Conservation (phyloP, 2,888 invertebrate species). For the Dicyrtomina minuta region DNA sequence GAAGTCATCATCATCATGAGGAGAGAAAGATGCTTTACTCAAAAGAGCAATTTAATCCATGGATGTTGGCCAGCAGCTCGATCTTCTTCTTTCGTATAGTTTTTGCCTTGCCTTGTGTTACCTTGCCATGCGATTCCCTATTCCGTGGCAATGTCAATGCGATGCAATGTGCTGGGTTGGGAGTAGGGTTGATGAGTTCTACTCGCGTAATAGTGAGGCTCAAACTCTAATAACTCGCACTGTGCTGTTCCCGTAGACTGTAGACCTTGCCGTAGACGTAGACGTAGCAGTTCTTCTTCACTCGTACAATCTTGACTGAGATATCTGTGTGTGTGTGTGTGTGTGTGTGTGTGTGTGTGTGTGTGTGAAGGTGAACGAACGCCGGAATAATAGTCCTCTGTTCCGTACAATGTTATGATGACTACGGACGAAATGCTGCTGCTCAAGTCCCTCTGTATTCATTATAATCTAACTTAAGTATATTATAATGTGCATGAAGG, state of each 20-base stretch:
- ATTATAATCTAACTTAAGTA: slow-evolving; percentile 16
- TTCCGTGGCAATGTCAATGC: too few species aligned
- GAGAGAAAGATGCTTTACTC: slow-evolving; percentile 21
- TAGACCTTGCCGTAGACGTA: too few species aligned
- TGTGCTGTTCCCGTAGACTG: too few species aligned
- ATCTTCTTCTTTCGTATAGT: neutral
- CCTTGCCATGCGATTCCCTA: neutral
- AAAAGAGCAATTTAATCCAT: slow-evolving; percentile 32
- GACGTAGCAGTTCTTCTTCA: too few species aligned
- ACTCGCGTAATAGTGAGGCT: too few species aligned
- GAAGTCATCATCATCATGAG: slow-evolving; percentile 19
- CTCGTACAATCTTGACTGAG: neutral
- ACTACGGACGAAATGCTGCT: neutral
- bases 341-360: slow-evolving; percentile 20
- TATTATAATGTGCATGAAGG: slow-evolving; percentile 27
- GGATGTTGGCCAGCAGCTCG: slow-evolving; percentile 3
- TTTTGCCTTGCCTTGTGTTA: neutral
- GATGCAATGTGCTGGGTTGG: neutral
- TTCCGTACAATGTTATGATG: slow-evolving; percentile 2
- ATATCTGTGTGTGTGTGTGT: slow-evolving; percentile 14
- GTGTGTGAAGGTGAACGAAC: slow-evolving; percentile 22
- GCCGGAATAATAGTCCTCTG: slow-evolving; percentile 11
- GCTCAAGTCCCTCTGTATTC: slow-evolving; percentile 16
- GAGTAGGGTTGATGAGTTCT: too few species aligned
- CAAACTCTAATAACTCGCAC: too few species aligned